phyloP scores from a whole-genome alignment of 2,797 vertebrate species.

The Cynodonichthys magdalenae region DNA sequence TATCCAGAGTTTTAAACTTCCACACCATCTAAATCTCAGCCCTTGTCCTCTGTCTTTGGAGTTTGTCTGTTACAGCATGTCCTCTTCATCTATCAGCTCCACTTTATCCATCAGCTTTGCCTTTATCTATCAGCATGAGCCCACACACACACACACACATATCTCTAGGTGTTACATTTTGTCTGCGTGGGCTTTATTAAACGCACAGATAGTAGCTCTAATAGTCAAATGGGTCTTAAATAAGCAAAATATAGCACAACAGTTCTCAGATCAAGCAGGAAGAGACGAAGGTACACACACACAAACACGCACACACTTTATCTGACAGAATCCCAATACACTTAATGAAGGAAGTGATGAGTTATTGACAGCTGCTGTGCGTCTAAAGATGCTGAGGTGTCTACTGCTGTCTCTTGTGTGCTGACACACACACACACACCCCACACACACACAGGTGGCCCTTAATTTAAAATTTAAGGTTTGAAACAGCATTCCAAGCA shows the following conservation, averaged over 20 bases:
- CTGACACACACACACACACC: conserved; percentile 52
- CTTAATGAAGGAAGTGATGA: conserved; percentile 79
- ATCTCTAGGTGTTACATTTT: conserved; percentile 27
- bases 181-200: conserved; percentile 22
- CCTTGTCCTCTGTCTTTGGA: conserved; percentile 17
- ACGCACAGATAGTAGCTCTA: conserved; percentile 17
- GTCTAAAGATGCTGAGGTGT: conserved; percentile 70
- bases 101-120: conserved; percentile 41
- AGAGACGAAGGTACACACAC: not conserved
- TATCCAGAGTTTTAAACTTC: not conserved
- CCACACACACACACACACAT: conserved; percentile 19
- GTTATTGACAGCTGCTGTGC: conserved; percentile 75
- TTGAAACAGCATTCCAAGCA: conserved; percentile 37
- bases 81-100: conserved; percentile 24
- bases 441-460: conserved; percentile 17
- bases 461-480: conserved; percentile 39
- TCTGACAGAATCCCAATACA: conserved; percentile 54
- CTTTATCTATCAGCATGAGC: conserved; percentile 23
- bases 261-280: conserved; percentile 2
- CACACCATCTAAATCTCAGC: conserved; percentile 1
- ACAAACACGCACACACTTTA: not conserved
- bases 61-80: conserved; percentile 25
- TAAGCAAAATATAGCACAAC: conserved; percentile 15
- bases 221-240: conserved; percentile 51
- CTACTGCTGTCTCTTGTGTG: conserved; percentile 48